Evolutionary conservation across 2,113 vertebrate species (phyloP).

Genomic region (Cebidichthys violaceus): DNA sequence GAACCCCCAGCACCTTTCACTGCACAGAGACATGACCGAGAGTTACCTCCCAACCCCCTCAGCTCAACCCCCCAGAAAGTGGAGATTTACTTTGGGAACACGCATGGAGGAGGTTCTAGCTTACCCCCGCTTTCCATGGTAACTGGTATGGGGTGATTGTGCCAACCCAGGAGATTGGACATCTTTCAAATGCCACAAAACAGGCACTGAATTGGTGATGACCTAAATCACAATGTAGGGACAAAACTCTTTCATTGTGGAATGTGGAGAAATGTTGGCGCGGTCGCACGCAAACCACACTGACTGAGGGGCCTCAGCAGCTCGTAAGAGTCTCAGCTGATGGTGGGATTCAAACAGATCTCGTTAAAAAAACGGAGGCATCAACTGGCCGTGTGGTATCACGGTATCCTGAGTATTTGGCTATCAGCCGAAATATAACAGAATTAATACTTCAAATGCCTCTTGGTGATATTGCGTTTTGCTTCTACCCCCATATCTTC

Average conservation of each 20-base stretch:
- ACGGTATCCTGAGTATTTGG: not conserved
- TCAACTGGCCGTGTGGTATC: conserved; percentile 1
- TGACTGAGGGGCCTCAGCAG: conserved; percentile 13
- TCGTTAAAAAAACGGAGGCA: not conserved
- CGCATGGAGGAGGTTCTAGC: conserved; percentile 73
- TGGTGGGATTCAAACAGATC: conserved; percentile 3
- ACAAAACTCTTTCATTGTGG: conserved; percentile 72
- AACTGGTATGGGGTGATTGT: conserved; percentile 82
- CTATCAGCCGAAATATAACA: not conserved
- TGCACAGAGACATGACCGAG: conserved; percentile 69
- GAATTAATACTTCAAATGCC: not conserved
- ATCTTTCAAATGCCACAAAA: conserved; percentile 76
- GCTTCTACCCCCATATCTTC: not conserved
- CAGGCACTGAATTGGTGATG: conserved; percentile 74
- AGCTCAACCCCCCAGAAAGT: conserved; percentile 39
- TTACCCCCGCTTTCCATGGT: conserved; percentile 76
- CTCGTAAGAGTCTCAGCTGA: not conserved
- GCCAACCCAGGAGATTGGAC: conserved; percentile 81
- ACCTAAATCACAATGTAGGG: conserved; percentile 76
- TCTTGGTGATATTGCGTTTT: not conserved
- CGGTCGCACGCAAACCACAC: conserved; percentile 52
- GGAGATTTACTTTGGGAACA: conserved; percentile 81
- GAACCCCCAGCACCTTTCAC: conserved; percentile 22
- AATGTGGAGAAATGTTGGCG: conserved; percentile 64
- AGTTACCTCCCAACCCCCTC: conserved; percentile 72